Conservation (phyloP, 2,113 vertebrate species). For the Amphilophus citrinellus region DNA sequence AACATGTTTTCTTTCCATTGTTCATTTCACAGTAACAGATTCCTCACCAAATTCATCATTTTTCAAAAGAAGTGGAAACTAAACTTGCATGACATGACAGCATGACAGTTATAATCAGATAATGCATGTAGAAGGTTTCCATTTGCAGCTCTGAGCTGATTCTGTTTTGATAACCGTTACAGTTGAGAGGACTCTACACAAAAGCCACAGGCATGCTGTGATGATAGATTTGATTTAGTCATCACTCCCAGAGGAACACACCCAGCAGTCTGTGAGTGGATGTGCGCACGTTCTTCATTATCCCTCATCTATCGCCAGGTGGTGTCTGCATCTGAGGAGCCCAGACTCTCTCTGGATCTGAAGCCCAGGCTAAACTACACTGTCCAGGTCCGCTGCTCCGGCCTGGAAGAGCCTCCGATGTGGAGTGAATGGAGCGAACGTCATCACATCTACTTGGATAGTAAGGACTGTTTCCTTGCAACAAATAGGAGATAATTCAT, state of each 20-base stretch:
- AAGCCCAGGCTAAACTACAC: slow-evolving; percentile 76
- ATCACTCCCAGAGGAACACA: background rate
- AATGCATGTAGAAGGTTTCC: background rate
- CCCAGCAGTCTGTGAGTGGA: background rate
- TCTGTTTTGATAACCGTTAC: background rate
- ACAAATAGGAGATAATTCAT: background rate
- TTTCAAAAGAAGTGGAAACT: background rate
- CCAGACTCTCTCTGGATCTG: slow-evolving; percentile 70
- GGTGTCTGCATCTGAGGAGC: slow-evolving; percentile 58
- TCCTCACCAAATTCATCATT: background rate
- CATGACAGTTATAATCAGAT: background rate
- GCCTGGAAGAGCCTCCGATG: slow-evolving; percentile 62
- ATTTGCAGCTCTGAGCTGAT: background rate
- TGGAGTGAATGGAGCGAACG: slow-evolving; percentile 93
- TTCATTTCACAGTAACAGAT: background rate
- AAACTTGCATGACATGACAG: background rate
- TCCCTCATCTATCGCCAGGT: slow-evolving; percentile 74
- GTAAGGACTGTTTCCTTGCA: slow-evolving; percentile 69
- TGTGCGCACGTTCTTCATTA: background rate
- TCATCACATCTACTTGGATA: slow-evolving; percentile 74
- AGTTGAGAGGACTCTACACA: background rate
- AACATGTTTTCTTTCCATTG: background rate
- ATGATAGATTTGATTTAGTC: slow-evolving; percentile 2
- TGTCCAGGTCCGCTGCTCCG: slow-evolving; percentile 83
- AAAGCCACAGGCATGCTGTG: background rate